These are phyloP conservation scores for Oikopleura albicans DNA, from an alignment of 23 tunicate species.

Conservation along the genomic window DNA sequence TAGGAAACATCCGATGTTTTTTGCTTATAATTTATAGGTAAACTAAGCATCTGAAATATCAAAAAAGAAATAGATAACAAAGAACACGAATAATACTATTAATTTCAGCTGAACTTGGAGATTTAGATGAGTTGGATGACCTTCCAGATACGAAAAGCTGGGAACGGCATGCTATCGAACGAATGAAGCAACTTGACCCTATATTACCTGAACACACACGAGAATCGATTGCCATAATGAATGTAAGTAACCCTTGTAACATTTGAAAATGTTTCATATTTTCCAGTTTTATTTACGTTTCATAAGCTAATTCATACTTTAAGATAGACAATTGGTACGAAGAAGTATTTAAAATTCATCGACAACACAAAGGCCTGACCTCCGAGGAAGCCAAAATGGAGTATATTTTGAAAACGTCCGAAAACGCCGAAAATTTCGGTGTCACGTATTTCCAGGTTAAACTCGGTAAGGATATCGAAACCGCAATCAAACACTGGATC, in stretches of 20 bases:
- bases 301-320: no score
- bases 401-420: neutral
- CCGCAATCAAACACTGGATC: neutral
- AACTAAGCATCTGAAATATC: no score
- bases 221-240: neutral
- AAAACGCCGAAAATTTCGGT: neutral
- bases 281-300: no score
- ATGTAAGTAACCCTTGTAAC: neutral
- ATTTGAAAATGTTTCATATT: no score
- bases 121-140: neutral
- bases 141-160: neutral
- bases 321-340: neutral
- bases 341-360: neutral
- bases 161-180: neutral
- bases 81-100: no score
- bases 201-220: neutral
- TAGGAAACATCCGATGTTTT: no score
- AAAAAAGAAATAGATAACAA: no score
- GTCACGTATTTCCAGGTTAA: neutral
- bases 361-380: neutral
- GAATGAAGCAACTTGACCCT: neutral
- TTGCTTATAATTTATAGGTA: no score
- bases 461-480: neutral
- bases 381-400: neutral
- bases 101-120: neutral